Conservation (phyloP, 1,140 invertebrate species). For the Rhagoletis pomonella region DNA sequence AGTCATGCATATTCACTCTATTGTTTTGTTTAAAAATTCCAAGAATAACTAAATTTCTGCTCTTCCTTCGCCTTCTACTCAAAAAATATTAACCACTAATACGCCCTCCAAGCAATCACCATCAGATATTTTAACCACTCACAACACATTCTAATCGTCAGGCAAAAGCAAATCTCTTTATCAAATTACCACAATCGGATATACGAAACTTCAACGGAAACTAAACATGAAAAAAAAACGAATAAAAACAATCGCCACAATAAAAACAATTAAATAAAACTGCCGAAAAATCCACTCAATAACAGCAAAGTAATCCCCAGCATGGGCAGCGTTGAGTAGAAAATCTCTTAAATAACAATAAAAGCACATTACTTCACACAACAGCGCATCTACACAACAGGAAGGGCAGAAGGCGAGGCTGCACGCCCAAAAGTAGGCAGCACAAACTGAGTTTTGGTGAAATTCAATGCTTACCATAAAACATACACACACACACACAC, state of each 20-base stretch:
- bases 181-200: constrained; percentile 37
- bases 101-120: not conserved
- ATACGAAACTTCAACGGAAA: not conserved
- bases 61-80: not conserved
- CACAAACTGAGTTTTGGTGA: not conserved
- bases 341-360: constrained; percentile 52
- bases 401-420: not conserved
- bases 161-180: constrained; percentile 38
- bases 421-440: constrained; percentile 37
- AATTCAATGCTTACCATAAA: not conserved
- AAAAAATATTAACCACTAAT: not conserved
- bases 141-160: not conserved
- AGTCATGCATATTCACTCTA: too few relatives aligned
- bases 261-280: constrained; percentile 52
- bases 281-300: constrained; percentile 50
- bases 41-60: too few relatives aligned
- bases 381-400: not conserved
- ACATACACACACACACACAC: not conserved
- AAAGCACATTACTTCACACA: constrained; percentile 36
- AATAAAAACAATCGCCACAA: constrained; percentile 28
- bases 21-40: too few relatives aligned
- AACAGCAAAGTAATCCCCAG: constrained; percentile 24
- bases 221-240: not conserved
- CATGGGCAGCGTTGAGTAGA: constrained; percentile 16
- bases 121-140: not conserved